phyloP scores from a whole-genome alignment of 1,140 invertebrate species.

The Drosophila chauvacae region DNA sequence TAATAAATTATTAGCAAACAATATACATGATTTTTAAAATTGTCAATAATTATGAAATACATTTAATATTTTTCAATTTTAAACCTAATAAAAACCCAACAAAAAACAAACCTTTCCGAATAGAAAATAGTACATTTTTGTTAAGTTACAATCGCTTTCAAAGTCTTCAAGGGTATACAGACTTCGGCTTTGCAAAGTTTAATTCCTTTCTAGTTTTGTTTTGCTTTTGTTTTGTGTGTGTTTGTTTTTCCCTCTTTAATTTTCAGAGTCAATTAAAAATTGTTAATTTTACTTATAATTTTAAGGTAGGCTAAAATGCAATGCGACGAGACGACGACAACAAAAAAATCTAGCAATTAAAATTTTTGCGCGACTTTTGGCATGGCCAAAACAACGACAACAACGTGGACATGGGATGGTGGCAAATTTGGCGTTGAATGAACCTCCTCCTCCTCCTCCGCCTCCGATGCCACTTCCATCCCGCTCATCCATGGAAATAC shows the following conservation, averaged over 20 bases:
- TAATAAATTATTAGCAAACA: no score
- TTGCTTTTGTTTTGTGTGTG: not conserved
- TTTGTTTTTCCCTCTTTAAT: constrained; percentile 52
- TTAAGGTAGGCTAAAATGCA: constrained; percentile 73
- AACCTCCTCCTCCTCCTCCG: not conserved
- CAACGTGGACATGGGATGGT: constrained; percentile 28
- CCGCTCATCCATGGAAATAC: constrained; percentile 2
- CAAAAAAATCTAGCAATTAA: constrained; percentile 70
- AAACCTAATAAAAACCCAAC: no score
- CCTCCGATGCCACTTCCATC: not conserved
- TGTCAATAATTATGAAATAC: no score
- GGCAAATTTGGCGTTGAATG: constrained; percentile 61
- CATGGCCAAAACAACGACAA: constrained; percentile 35
- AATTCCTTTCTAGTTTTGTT: not conserved
- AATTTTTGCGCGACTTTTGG: constrained; percentile 76
- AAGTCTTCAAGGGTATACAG: not conserved
- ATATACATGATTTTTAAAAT: no score
- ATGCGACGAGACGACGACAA: constrained; percentile 47
- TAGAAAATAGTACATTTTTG: no score
- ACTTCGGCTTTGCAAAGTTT: not conserved
- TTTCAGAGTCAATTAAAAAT: constrained; percentile 82
- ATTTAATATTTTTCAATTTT: no score
- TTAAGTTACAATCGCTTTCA: no score
- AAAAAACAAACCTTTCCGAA: no score
- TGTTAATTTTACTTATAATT: constrained; percentile 82